Evolutionary conservation across 2,888 invertebrate species (phyloP), one percentile per base, ranked within the genome.

Genomic region (Torymus texanus): DNA sequence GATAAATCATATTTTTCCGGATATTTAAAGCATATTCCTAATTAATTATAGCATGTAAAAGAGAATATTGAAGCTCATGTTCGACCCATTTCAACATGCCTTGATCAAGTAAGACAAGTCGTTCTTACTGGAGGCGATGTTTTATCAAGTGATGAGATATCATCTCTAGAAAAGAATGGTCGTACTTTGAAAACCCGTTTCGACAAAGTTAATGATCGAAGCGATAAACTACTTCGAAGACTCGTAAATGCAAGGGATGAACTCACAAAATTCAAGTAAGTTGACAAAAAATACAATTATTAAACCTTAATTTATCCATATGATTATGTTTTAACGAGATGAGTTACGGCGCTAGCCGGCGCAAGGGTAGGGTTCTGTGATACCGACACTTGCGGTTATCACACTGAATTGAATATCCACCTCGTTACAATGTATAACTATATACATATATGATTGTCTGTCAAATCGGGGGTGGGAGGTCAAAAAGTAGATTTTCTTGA

Each of bases 61-160:
- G 97, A 97, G 86, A 97, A 97, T 90, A 92, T 97, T 80, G 97
- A 97, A 86, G 94, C 95, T 78, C 96, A 97, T 90, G 94, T 94
- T 84, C 94, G 96, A 61, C 95, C 95, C 75, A 95, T 97, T 14
- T 94, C 95, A 24, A 59, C 96, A 53, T 97, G 97, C 86, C 92
- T 97, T 73, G 97, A 97, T 88, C 97, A 97, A 92, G 95, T 97
- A 12, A 94, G 97, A 76, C 97, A 97, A 88, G 93, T 98, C 66
- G 96, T 97, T 4, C 93, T 97, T 2, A 97, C 97, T 21, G 97
- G 97, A 0, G 95, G 96, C 53, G 97, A 98, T 85, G 95, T 97
- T n/a, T 92, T 98, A 8, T 97, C 97, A 4, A 95, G 96, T 82
- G 97, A 97, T 84, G 97, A 98, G 92, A 95, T 97, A 55, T 94